phyloP scores from a whole-genome alignment of 2,113 vertebrate genomes.

The Alligator sinensis region DNA sequence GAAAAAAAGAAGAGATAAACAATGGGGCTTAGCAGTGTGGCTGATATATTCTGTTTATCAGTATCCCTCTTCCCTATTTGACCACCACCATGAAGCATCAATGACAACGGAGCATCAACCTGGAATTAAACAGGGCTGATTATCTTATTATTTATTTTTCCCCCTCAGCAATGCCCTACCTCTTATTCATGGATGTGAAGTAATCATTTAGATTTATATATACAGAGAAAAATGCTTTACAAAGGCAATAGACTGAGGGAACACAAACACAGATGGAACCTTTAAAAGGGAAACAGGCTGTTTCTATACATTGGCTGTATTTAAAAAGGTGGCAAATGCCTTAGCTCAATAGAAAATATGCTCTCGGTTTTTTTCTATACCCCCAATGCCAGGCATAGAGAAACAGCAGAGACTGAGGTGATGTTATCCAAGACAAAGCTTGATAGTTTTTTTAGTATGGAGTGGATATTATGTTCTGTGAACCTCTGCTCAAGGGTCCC shows the following conservation, averaged over 20 bases:
- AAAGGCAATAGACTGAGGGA: constrained; percentile 66
- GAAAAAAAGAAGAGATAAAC: neutral
- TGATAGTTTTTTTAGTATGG: constrained; percentile 11
- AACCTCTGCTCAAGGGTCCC: neutral
- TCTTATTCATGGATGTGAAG: constrained; percentile 75
- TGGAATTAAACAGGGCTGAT: constrained; percentile 63
- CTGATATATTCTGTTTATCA: neutral
- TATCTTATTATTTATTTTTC: constrained; percentile 69
- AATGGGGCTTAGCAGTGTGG: neutral
- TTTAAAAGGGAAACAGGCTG: constrained; percentile 61
- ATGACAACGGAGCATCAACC: constrained; percentile 21
- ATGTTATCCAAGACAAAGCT: constrained; percentile 26
- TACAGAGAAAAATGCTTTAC: constrained; percentile 54
- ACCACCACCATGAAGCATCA: constrained; percentile 17
- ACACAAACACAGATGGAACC: constrained; percentile 62
- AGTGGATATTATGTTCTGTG: neutral
- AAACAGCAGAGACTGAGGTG: constrained; percentile 43
- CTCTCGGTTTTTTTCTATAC: constrained; percentile 36
- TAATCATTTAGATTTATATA: constrained; percentile 73
- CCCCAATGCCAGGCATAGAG: constrained; percentile 13
- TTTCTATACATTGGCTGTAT: constrained; percentile 11
- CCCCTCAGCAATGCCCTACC: constrained; percentile 63
- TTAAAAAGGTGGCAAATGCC: constrained; percentile 63
- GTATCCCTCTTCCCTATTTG: neutral
- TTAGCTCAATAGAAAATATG: constrained; percentile 54